Conservation (phyloP, 2,888 invertebrate genomes). For the Venusia cambrica region DNA sequence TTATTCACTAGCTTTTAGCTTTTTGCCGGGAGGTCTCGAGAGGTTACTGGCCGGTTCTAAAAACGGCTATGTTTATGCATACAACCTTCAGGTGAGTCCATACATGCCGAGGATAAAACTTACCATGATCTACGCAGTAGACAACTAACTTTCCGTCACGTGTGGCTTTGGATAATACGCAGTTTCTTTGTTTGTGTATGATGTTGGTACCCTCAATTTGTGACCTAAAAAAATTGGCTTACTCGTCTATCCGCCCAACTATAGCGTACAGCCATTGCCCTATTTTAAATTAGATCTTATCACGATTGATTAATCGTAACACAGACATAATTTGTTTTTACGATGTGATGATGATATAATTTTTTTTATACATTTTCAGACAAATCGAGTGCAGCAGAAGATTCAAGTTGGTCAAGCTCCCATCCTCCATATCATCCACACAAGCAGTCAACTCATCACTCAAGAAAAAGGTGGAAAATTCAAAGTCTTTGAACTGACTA, state of each 20-base stretch:
- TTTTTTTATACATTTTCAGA: conserved; percentile 72
- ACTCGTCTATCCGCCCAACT: conserved; percentile 28
- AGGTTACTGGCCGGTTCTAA: conserved; percentile 87
- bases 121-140: conserved; percentile 39
- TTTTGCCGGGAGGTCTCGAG: conserved; percentile 79
- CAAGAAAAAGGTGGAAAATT: conserved; percentile 88
- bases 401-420: conserved; percentile 84
- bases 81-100: conserved; percentile 87
- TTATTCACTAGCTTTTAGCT: conserved; percentile 86
- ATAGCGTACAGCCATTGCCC: conserved; percentile 25
- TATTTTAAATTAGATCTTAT: conserved; percentile 14
- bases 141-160: conserved; percentile 29
- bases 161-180: conserved; percentile 37
- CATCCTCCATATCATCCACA: conserved; percentile 83
- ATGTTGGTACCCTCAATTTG: conserved; percentile 58
- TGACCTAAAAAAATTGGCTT: conserved; percentile 59
- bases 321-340: neutral
- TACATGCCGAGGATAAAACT: conserved; percentile 47
- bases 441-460: conserved; percentile 83
- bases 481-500: conserved; percentile 84
- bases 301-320: neutral
- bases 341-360: neutral
- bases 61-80: conserved; percentile 87
- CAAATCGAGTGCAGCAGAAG: conserved; percentile 85
- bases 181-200: conserved; percentile 63